Percentiles rank a stretch among this genome's conserved stretches.
Evolutionary conservation across 2,113 vertebrate species (phyloP).

Genomic region (Baryphthengus martii): DNA sequence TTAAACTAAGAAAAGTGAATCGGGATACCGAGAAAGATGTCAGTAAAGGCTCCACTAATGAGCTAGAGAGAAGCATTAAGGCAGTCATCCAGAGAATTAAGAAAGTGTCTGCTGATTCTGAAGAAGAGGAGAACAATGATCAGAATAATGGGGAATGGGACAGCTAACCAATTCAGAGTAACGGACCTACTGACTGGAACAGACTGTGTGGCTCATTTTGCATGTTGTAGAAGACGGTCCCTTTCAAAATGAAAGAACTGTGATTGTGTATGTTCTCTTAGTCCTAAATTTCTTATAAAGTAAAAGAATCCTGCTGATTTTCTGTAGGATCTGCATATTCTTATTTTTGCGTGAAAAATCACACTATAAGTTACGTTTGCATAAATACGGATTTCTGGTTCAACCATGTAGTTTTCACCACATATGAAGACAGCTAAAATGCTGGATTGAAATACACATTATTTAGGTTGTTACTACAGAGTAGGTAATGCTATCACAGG

Average conservation of each 20-base stretch:
- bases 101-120: slow-evolving; percentile 87
- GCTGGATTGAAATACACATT: neutral
- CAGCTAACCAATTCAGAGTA: neutral
- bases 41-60: slow-evolving; percentile 50
- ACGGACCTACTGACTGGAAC: neutral
- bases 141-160: slow-evolving; percentile 77
- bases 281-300: neutral
- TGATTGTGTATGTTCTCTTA: neutral
- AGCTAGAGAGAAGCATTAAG: slow-evolving; percentile 90
- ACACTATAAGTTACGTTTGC: neutral
- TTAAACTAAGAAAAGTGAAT: slow-evolving; percentile 86
- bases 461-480: neutral
- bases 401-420: neutral
- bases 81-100: slow-evolving; percentile 94
- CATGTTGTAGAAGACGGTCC: neutral
- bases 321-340: neutral
- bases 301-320: neutral
- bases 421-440: neutral
- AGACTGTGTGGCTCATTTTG: neutral
- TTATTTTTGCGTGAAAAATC: neutral
- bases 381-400: neutral
- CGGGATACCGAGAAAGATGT: neutral
- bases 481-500: neutral
- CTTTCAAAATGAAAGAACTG: neutral
- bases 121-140: slow-evolving; percentile 79